These are phyloP conservation scores for Peromyscus melanophrys DNA, from an alignment of 2,797 vertebrate genomes.

Conservation along the genomic window DNA sequence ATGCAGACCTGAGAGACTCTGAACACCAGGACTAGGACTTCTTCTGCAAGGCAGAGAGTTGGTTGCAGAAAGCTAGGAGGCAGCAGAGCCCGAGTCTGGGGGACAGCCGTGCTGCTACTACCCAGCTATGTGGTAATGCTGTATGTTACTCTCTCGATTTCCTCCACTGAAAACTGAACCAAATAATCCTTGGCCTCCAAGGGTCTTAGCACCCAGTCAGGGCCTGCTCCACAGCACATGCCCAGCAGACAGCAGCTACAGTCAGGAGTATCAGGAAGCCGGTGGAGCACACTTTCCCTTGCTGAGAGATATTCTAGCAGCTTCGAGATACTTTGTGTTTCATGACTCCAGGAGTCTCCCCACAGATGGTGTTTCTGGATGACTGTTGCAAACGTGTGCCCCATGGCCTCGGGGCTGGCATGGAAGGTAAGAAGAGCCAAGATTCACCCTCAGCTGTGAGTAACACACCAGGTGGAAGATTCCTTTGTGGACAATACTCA, in stretches of 20 bases:
- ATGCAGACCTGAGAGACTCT: neutral
- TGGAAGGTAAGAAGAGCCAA: neutral
- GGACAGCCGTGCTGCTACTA: neutral
- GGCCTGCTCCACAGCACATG: neutral
- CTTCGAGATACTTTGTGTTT: neutral
- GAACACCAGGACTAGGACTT: neutral
- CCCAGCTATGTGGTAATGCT: neutral
- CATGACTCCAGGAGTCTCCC: neutral
- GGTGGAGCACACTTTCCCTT: neutral
- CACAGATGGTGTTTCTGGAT: neutral
- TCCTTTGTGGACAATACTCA: neutral
- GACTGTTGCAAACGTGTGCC: neutral
- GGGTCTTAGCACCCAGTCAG: neutral
- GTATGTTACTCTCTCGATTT: neutral
- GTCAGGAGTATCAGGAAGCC: neutral
- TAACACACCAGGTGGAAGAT: neutral
- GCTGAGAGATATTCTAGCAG: neutral
- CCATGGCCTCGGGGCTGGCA: neutral
- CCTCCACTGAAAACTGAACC: constrained; percentile 21
- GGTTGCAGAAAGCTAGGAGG: neutral
- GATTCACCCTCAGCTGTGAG: constrained; percentile 2
- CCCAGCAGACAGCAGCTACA: neutral
- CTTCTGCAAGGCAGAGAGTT: neutral
- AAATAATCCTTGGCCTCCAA: neutral
- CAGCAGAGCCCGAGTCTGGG: neutral